A percentile compares a stretch with the other conserved stretches of the same genome.
These are phyloP conservation scores for Brachypalpus laphriformis DNA, from an alignment of 2,888 invertebrate genomes.

Conservation along the genomic window DNA sequence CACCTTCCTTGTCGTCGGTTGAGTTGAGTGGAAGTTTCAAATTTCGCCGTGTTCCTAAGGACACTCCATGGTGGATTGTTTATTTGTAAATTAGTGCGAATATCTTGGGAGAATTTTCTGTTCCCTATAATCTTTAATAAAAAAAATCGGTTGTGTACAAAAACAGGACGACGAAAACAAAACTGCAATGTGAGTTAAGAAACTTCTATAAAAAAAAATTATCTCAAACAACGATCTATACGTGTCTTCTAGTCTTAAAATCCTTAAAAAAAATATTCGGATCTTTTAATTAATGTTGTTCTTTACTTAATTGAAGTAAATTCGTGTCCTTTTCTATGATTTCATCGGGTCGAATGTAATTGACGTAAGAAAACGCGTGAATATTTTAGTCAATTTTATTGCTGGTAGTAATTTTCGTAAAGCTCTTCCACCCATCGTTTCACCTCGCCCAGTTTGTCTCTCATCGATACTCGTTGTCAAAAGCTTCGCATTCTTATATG, in stretches of 20 bases:
- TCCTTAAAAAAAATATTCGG: not conserved
- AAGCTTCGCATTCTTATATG: conserved; percentile 69
- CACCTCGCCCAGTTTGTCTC: conserved; percentile 46
- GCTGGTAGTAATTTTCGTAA: conserved; percentile 18
- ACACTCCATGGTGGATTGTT: conserved; percentile 26
- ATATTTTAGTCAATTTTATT: conserved; percentile 35
- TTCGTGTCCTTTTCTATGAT: conserved; percentile 16
- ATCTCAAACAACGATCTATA: conserved; percentile 64
- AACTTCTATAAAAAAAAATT: conserved; percentile 24
- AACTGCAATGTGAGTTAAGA: conserved; percentile 29
- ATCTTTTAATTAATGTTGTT: not conserved
- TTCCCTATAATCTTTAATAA: conserved; percentile 1
- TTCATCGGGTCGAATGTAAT: conserved; percentile 34
- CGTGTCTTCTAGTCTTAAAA: conserved; percentile 60
- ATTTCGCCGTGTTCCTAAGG: conserved; percentile 42
- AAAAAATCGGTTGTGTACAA: conserved; percentile 39
- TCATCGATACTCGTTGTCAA: conserved; percentile 73
- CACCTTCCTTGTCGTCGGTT: conserved; percentile 23
- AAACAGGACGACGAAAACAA: not conserved
- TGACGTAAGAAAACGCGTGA: conserved; percentile 46
- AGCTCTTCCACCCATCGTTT: conserved; percentile 29
- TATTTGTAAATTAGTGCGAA: conserved; percentile 51
- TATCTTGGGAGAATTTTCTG: conserved; percentile 29
- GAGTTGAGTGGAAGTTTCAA: conserved; percentile 43
- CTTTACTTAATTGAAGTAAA: not conserved